Percentiles rank a stretch among this genome's conserved stretches.
Conservation (phyloP, 1,140 invertebrate species). For the Scaptomyza graminum region DNA sequence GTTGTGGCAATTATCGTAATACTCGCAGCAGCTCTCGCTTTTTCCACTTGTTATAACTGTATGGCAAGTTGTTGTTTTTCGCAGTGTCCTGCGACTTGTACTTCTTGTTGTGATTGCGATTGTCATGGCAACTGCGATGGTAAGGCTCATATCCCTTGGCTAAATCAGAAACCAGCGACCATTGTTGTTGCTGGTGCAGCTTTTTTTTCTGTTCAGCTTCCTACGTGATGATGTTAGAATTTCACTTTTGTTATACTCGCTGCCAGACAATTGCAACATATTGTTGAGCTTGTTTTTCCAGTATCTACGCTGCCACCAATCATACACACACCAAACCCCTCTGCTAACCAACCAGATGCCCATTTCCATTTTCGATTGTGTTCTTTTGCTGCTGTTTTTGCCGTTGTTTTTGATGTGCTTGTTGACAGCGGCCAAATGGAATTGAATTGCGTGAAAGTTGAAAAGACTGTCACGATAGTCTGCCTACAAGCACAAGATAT, state of each 20-base stretch:
- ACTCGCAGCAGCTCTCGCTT: slow-evolving; percentile 23
- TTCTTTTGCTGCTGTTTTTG: slow-evolving; percentile 26
- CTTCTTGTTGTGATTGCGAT: slow-evolving; percentile 63
- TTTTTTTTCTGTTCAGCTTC: slow-evolving; percentile 25
- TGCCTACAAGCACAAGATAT: neutral
- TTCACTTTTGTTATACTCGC: slow-evolving; percentile 61
- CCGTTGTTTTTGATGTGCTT: slow-evolving; percentile 47
- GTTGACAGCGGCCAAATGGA: slow-evolving; percentile 57
- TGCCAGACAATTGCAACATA: slow-evolving; percentile 68
- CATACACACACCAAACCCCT: neutral
- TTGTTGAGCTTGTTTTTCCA: slow-evolving; percentile 50
- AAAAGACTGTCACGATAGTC: slow-evolving; percentile 17
- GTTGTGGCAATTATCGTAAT: slow-evolving; percentile 59
- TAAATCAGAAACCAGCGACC: slow-evolving; percentile 50
- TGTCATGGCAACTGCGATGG: slow-evolving; percentile 69
- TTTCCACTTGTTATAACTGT: slow-evolving; percentile 10
- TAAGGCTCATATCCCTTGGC: slow-evolving; percentile 53
- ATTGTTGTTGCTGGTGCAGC: slow-evolving; percentile 9
- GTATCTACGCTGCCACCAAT: neutral
- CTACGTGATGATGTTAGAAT: slow-evolving; percentile 68
- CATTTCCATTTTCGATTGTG: slow-evolving; percentile 38
- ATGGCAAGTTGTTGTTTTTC: slow-evolving; percentile 24
- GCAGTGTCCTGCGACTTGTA: slow-evolving; percentile 32
- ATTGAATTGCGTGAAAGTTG: slow-evolving; percentile 35
- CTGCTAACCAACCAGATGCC: slow-evolving; percentile 9